phyloP scores from a whole-genome alignment of 2,797 vertebrate genomes.

The Coracias cyanogaster region DNA sequence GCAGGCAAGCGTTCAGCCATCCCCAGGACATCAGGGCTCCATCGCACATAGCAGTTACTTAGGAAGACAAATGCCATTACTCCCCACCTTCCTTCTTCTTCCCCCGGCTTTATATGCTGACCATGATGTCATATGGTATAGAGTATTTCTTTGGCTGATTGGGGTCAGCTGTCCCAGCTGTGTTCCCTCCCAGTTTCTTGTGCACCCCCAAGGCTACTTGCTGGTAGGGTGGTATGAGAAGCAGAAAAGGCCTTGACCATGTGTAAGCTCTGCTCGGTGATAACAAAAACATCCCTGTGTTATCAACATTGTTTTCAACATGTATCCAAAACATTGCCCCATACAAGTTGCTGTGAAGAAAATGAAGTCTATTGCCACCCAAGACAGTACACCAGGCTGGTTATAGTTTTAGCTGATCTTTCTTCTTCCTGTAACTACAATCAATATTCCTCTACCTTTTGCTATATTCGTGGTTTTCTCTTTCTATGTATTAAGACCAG shows the following conservation, averaged over 20 bases:
- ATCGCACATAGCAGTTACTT: accelerated
- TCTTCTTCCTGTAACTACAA: background rate
- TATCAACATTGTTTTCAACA: background rate
- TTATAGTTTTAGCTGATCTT: background rate
- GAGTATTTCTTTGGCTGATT: background rate
- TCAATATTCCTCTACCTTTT: background rate
- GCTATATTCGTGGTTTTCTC: background rate
- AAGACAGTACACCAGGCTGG: background rate
- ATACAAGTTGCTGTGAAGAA: background rate
- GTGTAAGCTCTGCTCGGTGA: background rate
- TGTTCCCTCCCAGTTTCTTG: background rate
- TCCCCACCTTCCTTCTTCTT: background rate
- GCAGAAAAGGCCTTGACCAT: background rate
- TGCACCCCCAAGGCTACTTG: background rate
- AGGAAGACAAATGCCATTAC: accelerated
- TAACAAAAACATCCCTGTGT: background rate
- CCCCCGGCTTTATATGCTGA: background rate
- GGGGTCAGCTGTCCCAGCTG: background rate
- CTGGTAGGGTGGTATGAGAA: background rate
- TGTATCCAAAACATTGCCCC: background rate
- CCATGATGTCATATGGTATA: background rate
- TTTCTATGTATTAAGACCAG: background rate
- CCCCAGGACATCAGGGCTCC: background rate
- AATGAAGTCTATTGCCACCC: background rate
- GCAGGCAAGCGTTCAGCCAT: background rate